Evolutionary conservation across 2,797 vertebrate species (phyloP).

Genomic region (Petrocephalus sullivani): DNA sequence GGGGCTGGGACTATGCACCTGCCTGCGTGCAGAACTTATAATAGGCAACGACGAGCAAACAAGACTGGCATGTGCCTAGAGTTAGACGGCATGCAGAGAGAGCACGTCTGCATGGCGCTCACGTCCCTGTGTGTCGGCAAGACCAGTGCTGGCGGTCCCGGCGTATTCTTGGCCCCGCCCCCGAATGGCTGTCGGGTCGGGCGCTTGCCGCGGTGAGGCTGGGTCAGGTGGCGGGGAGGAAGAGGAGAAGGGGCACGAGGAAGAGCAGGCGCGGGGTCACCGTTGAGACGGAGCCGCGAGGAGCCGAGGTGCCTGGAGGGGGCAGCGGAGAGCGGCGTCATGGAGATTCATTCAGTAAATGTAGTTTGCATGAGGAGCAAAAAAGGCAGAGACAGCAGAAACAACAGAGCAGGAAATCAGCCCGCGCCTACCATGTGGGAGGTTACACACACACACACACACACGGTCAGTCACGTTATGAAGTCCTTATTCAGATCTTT

Average conservation of each 20-base stretch:
- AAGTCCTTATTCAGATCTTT: conserved; percentile 30
- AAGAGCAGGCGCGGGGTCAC: conserved; percentile 30
- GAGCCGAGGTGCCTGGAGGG: conserved; percentile 38
- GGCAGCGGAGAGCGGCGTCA: not conserved
- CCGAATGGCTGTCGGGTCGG: not conserved
- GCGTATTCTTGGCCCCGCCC: not conserved
- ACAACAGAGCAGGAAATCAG: conserved; percentile 21
- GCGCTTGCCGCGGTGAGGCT: not conserved
- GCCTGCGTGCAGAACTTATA: not conserved
- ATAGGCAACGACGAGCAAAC: not conserved
- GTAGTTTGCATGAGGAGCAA: not conserved
- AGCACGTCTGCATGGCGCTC: not conserved
- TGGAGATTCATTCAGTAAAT: not conserved
- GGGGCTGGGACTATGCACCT: not conserved
- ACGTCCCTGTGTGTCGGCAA: not conserved
- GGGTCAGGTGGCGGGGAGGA: conserved; percentile 48
- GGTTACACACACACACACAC: conserved; percentile 29
- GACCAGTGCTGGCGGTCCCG: not conserved
- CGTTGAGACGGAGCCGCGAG: conserved; percentile 23
- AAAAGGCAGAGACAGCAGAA: not conserved
- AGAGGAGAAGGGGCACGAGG: conserved; percentile 39
- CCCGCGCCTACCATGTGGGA: conserved; percentile 53
- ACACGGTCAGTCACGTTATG: conserved; percentile 32
- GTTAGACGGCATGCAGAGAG: not conserved
- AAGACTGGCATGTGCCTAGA: not conserved